Percentiles rank a stretch among this genome's conserved stretches.
Evolutionary conservation across 2,797 vertebrate species (phyloP).

Genomic region (Pantherophis vulpinus): DNA sequence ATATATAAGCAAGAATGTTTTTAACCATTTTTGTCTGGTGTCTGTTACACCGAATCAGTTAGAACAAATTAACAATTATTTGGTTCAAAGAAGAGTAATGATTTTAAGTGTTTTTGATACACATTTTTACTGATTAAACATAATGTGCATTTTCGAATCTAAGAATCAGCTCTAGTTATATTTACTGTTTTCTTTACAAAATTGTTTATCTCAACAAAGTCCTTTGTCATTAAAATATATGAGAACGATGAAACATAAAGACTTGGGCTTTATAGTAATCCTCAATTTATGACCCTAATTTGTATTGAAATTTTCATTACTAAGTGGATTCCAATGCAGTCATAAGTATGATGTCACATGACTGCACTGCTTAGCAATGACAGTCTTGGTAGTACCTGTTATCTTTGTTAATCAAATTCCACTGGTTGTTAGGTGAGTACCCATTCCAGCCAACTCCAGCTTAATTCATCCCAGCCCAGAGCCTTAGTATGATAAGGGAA

Average conservation of each 20-base stretch:
- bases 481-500: not conserved
- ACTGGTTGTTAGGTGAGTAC: not conserved
- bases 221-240: not conserved
- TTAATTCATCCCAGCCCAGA: not conserved
- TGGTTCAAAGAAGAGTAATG: not conserved
- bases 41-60: not conserved
- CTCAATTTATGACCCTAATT: not conserved
- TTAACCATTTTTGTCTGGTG: not conserved
- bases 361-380: not conserved
- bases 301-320: not conserved
- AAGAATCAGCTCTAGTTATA: not conserved
- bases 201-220: not conserved
- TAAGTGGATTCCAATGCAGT: not conserved
- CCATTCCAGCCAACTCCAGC: not conserved
- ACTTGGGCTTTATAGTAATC: not conserved
- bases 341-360: not conserved
- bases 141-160: not conserved
- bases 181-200: not conserved
- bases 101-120: not conserved
- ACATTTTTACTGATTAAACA: not conserved
- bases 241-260: not conserved
- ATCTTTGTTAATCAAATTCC: not conserved
- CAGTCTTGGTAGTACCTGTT: not conserved
- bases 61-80: not conserved
- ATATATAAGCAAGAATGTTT: slow-evolving; percentile 2